phyloP scores from a whole-genome alignment of 2,888 invertebrate species.

The Ormyrus pomaceus region DNA sequence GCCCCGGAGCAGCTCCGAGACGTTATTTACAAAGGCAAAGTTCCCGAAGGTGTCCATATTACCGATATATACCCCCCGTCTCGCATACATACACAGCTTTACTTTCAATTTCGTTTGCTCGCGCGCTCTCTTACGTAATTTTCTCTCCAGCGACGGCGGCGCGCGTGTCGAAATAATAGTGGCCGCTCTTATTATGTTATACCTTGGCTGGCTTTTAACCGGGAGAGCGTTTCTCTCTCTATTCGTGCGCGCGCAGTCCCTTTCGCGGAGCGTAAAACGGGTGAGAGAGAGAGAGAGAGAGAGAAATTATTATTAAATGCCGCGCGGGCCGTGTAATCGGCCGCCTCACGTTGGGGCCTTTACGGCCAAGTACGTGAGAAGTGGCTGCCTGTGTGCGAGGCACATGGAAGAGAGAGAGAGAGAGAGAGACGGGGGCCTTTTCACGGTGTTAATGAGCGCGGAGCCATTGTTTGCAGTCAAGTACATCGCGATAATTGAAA shows the following conservation, averaged over 20 bases:
- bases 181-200: conserved; percentile 70
- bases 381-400: background rate
- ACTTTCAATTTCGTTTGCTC: conserved; percentile 75
- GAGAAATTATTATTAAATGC: conserved; percentile 51
- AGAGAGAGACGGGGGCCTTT: background rate
- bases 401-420: background rate
- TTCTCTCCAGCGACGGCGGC: conserved; percentile 62
- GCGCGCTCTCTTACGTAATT: conserved; percentile 65
- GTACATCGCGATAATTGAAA: conserved; percentile 50
- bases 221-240: conserved; percentile 3
- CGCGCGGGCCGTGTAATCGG: conserved; percentile 30
- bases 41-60: no score
- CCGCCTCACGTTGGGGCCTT: conserved; percentile 3
- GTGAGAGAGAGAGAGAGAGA: conserved; percentile 30
- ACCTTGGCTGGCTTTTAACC: conserved; percentile 41
- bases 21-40: no score
- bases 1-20: no score
- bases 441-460: conserved; percentile 39
- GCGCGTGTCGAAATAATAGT: conserved; percentile 73
- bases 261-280: conserved; percentile 20
- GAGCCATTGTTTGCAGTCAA: conserved; percentile 45
- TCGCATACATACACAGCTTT: conserved; percentile 58
- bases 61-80: conserved; percentile 1
- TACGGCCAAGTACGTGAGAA: background rate
- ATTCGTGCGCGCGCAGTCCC: background rate